phyloP scores from a whole-genome alignment of 2,888 invertebrate genomes.

The Nudaria mundana region DNA sequence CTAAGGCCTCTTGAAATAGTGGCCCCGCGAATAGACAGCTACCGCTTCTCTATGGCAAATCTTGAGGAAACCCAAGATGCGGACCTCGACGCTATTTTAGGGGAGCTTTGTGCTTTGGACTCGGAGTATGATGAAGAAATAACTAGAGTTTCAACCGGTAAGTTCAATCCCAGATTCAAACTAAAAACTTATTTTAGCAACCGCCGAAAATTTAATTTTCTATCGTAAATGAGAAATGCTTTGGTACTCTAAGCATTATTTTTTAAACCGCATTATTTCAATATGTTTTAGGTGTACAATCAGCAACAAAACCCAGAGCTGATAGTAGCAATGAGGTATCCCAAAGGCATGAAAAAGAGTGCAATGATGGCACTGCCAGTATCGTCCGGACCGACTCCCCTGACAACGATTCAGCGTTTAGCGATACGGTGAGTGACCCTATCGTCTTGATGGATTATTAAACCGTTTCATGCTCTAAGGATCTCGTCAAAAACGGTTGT shows the following conservation, averaged over 20 bases:
- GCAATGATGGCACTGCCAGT: conserved; percentile 58
- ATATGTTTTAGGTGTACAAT: conserved; percentile 41
- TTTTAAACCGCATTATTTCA: too few relatives aligned
- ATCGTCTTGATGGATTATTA: too few relatives aligned
- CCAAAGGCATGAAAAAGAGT: conserved; percentile 58
- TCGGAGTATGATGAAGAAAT: conserved; percentile 83
- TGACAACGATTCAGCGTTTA: conserved; percentile 99
- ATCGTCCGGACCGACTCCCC: conserved; percentile 91
- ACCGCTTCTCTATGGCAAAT: conserved; percentile 97
- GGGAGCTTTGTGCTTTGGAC: conserved; percentile 96
- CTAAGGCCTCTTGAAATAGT: conserved; percentile 87
- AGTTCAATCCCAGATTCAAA: conserved; percentile 11
- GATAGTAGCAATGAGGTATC: conserved; percentile 40
- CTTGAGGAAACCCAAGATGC: conserved; percentile 97
- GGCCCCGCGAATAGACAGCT: conserved; percentile 92
- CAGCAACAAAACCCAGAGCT: conserved; percentile 48
- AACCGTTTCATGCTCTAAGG: too few relatives aligned
- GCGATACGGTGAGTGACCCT: conserved; percentile 95
- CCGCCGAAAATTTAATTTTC: background rate
- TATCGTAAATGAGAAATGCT: too few relatives aligned
- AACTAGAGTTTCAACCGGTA: conserved; percentile 68
- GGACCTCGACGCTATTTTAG: conserved; percentile 97
- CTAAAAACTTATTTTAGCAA: too few relatives aligned
- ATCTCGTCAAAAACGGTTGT: too few relatives aligned
- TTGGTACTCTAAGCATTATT: too few relatives aligned